Evolutionary conservation across 2,888 invertebrate genomes (phyloP).

Genomic region (Dorcus parallelipipedus): DNA sequence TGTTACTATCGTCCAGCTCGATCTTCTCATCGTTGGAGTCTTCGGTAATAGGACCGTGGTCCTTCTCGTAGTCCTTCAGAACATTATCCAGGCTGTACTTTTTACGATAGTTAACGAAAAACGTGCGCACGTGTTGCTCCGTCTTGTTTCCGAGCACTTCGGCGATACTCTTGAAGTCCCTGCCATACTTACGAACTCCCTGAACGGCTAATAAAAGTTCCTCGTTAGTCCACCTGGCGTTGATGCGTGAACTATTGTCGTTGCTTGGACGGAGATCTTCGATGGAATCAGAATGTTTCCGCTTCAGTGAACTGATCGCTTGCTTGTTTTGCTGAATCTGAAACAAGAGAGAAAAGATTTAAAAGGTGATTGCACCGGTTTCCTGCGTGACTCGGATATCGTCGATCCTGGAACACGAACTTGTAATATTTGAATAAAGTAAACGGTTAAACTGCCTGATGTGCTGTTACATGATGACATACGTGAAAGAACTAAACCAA

Average conservation of each 20-base stretch:
- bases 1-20: constrained; percentile 34
- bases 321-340: constrained; percentile 96
- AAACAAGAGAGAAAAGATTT: constrained; percentile 36
- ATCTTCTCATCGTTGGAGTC: constrained; percentile 32
- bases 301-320: constrained; percentile 80
- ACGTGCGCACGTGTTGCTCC: constrained; percentile 86
- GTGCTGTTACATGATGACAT: not conserved
- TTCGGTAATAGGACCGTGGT: constrained; percentile 56
- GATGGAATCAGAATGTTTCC: constrained; percentile 60
- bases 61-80: constrained; percentile 80
- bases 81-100: constrained; percentile 85
- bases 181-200: constrained; percentile 74
- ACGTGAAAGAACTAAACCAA: not conserved
- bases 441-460: no score
- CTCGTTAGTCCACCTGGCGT: constrained; percentile 89
- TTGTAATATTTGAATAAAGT: no score
- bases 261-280: constrained; percentile 45
- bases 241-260: constrained; percentile 58
- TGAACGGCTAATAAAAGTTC: constrained; percentile 88
- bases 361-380: not conserved
- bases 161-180: constrained; percentile 90
- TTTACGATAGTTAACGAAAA: constrained; percentile 87
- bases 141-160: constrained; percentile 94
- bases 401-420: no score
- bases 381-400: no score